Evolutionary conservation across 1,140 invertebrate genomes (phyloP), one percentile per base, ranked within the genome.

Genomic region (Asbolus verrucosus): DNA sequence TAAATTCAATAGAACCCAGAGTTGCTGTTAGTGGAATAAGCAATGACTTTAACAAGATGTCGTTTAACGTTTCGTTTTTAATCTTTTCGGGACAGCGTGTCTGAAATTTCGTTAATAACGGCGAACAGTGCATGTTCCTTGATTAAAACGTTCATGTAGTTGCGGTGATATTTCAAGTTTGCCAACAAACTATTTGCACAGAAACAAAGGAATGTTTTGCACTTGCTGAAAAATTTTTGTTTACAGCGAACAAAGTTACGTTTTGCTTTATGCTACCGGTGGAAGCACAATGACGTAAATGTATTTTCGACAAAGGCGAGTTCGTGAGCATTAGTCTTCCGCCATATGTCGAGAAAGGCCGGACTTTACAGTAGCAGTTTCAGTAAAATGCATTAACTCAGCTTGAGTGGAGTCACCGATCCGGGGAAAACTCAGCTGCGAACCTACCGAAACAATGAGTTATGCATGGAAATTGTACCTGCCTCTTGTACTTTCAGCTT

Each of bases 161-260:
- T n/a, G 46, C 18, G 21, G 11, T 11, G 9, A n/a, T 18, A 54
- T 30, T 54, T 18, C 46, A 18, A 19, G 15, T n/a, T 46, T 13
- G 19, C 21, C 46, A 6, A 30, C 46, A 54, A 46, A 54, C 46
- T 54, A 54, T 54, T 54, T 54, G 46, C 46, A 54, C 46, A 30
- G 19, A 54, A 30, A 54, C 46, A 54, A 54, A 54, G 46, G 46
- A 54, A 54, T 54, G 46, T 13, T 36, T 36, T n/a, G 6, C 30
- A 54, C 21, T 54, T 54, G n/a, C 19, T 11, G 21, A 54, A 54
- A 14, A 24, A 24, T 54, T 54, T 54, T 54, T 54, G 46, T 54
- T 54, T 54, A 54, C 46, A n/a, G 13, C 46, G 46, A 54, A 54
- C 46, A 54, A 54, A 27, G 46, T 54, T 54, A 54, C 46, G 46